phyloP scores from a whole-genome alignment of 2,797 vertebrate genomes.

The Chelon labrosus region DNA sequence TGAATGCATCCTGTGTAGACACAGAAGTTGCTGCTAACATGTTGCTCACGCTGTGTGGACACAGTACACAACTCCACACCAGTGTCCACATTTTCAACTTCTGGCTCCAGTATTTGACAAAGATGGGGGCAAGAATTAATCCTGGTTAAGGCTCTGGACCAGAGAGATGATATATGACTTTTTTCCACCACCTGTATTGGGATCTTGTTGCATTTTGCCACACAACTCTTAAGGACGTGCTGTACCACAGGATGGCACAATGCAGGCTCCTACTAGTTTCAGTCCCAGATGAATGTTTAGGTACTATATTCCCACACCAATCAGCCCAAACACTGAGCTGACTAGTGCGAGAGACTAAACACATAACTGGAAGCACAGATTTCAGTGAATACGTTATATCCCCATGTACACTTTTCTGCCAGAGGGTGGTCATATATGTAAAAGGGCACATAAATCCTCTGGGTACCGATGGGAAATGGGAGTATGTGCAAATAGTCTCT shows the following conservation, averaged over 20 bases:
- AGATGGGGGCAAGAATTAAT: not conserved
- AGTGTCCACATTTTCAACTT: not conserved
- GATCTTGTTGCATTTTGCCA: constrained; percentile 11
- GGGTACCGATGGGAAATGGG: constrained; percentile 10
- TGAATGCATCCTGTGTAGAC: not conserved
- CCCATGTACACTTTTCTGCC: constrained; percentile 6
- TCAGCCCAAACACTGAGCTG: constrained; percentile 28
- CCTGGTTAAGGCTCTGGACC: constrained; percentile 1
- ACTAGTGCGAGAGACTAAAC: constrained; percentile 18
- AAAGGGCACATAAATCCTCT: constrained; percentile 28
- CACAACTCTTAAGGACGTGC: not conserved
- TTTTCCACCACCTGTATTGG: not conserved
- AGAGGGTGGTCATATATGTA: constrained; percentile 20
- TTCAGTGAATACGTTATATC: constrained; percentile 16
- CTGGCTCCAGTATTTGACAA: constrained; percentile 13
- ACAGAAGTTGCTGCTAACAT: constrained; percentile 3
- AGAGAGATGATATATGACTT: not conserved
- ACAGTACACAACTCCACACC: not conserved
- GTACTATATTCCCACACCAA: constrained; percentile 12
- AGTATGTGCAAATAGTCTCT: constrained; percentile 37
- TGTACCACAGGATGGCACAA: constrained; percentile 5
- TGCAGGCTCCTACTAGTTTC: constrained; percentile 3
- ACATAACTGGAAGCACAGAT: constrained; percentile 21
- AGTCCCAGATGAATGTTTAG: constrained; percentile 9
- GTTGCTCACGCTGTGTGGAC: not conserved